Percentiles rank a stretch among this genome's conserved stretches.
Evolutionary conservation across 2,797 vertebrate species (phyloP).

Genomic region (Acipenser ruthenus): DNA sequence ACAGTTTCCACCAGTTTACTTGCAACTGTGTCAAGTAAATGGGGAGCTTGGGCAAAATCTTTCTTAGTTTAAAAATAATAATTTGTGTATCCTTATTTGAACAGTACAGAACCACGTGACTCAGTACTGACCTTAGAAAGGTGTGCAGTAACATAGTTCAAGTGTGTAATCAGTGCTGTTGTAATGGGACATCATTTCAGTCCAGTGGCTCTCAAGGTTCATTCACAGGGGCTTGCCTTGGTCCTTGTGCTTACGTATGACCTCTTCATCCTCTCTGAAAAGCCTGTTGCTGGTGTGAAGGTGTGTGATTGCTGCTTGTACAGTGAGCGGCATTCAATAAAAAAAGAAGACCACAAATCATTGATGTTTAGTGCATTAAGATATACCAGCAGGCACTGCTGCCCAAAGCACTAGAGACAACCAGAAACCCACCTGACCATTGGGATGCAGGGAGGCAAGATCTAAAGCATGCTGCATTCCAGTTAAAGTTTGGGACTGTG

Average conservation of each 20-base stretch:
- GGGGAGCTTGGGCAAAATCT: no score
- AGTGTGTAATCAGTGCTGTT: not conserved
- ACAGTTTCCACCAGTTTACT: no score
- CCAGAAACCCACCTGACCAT: not conserved
- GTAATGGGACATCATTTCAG: not conserved
- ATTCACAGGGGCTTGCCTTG: not conserved
- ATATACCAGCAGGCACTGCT: constrained; percentile 6
- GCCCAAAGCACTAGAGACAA: not conserved
- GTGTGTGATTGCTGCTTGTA: not conserved
- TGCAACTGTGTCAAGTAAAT: no score
- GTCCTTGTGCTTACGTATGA: not conserved
- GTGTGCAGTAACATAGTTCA: not conserved
- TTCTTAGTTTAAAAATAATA: no score
- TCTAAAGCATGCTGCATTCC: no score
- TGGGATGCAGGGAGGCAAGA: not conserved
- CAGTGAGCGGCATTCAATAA: not conserved
- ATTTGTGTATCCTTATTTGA: no score
- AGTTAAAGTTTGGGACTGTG: no score
- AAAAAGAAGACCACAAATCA: not conserved
- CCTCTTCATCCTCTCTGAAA: not conserved
- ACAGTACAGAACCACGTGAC: not conserved
- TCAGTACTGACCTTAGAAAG: not conserved
- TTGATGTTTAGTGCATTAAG: constrained; percentile 7
- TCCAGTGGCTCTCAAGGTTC: not conserved
- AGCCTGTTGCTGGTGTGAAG: not conserved